Evolutionary conservation across 2,888 invertebrate species (phyloP).

Genomic region (Toxonevra muliebris): DNA sequence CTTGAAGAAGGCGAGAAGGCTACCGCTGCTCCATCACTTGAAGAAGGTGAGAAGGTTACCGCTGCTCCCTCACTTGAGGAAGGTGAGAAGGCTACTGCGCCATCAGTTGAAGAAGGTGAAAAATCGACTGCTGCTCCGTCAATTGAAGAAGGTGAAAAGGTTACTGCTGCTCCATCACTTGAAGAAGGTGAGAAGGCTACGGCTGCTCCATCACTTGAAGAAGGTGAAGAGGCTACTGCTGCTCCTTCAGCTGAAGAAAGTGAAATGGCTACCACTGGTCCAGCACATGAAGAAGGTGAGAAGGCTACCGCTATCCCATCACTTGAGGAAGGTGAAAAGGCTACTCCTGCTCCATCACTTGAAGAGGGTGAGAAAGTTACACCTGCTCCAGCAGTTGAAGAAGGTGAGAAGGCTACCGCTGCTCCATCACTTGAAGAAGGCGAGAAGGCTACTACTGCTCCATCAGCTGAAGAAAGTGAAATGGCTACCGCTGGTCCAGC

Average conservation of each 20-base stretch:
- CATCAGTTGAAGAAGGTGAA: slow-evolving; percentile 14
- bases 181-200: slow-evolving; percentile 24
- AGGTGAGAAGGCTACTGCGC: slow-evolving; percentile 27
- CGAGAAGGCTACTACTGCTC: slow-evolving; percentile 10
- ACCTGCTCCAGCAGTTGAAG: slow-evolving; percentile 15
- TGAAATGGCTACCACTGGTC: slow-evolving; percentile 22
- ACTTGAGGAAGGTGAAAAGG: slow-evolving; percentile 10
- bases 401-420: slow-evolving; percentile 15
- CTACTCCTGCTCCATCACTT: slow-evolving; percentile 1
- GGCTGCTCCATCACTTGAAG: slow-evolving; percentile 11
- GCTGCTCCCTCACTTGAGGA: slow-evolving; percentile 38
- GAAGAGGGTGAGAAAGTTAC: slow-evolving; percentile 29
- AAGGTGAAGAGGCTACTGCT: slow-evolving; percentile 23
- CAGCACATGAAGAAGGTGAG: slow-evolving; percentile 14
- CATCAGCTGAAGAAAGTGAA: slow-evolving; percentile 24
- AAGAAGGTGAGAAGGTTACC: slow-evolving; percentile 9
- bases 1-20: slow-evolving; percentile 34
- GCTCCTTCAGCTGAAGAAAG: slow-evolving; percentile 24
- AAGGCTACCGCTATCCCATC: slow-evolving; percentile 6
- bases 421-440: neutral
- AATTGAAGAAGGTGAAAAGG: slow-evolving; percentile 19
- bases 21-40: neutral
- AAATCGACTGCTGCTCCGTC: slow-evolving; percentile 12
- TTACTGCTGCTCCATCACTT: slow-evolving; percentile 15
- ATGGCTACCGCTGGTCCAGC: slow-evolving; percentile 12